Conservation (phyloP, 2,797 vertebrate species). For the Limnodromus scolopaceus region DNA sequence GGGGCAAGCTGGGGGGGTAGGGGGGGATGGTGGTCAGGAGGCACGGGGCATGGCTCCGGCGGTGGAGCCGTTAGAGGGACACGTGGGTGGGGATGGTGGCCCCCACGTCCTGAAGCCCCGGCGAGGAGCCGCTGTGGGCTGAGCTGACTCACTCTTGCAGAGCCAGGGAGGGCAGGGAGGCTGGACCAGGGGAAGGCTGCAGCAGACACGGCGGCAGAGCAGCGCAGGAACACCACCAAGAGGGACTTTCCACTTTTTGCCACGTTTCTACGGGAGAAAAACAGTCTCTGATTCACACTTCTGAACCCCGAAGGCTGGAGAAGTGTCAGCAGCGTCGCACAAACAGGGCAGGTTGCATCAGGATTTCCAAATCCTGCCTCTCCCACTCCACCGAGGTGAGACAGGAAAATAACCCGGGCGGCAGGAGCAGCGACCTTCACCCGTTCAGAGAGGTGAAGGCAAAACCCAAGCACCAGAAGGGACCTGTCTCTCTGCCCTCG, state of each 20-base stretch:
- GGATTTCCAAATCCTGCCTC: background rate
- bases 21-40: background rate
- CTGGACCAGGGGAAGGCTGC: conserved; percentile 22
- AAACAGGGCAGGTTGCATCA: background rate
- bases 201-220: conserved; percentile 16
- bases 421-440: background rate
- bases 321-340: background rate
- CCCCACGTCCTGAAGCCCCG: background rate
- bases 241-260: background rate
- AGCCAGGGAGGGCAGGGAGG: conserved; percentile 38
- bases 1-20: background rate
- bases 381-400: background rate
- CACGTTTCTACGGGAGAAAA: background rate
- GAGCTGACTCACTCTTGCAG: conserved; percentile 58
- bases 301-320: background rate
- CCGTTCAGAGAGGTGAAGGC: background rate
- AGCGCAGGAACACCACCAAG: background rate
- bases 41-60: background rate
- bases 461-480: background rate
- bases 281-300: background rate
- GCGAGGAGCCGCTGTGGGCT: background rate
- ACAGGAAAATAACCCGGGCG: background rate
- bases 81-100: background rate
- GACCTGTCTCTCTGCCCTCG: background rate
- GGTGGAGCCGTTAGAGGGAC: background rate